Base-by-base conservation (phyloP, 2,888 invertebrate genomes). In the Eristalis arbustorum region DNA sequence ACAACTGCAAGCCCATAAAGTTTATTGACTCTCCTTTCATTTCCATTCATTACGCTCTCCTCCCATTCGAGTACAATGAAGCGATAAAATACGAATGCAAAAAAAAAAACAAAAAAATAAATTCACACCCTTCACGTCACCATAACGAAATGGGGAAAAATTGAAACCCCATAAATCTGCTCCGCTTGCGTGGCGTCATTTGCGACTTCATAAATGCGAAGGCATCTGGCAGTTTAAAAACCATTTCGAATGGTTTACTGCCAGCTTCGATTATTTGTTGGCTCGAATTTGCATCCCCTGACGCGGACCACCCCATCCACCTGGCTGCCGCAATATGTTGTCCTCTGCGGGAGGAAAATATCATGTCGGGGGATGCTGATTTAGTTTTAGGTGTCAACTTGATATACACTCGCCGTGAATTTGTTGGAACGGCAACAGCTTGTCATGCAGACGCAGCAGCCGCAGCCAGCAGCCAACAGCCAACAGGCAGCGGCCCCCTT, bases 371-470 rank as follows among this genome's bases (percentile, higher is more conserved):
- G 64, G 68, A 77, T 62, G 67, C 71, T 78, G 85, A 83, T 83
- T 87, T 87, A 87, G 87, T 87, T 87, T 82, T 87, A 87, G 87
- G 87, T 87, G 87, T 87, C 87, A 87, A 79, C 78, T 78, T 87
- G 87, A 87, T 87, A 79, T 87, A 87, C 87, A 68, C 78, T 72
- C 79, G 34, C 71, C 87, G 82, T 82, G 87, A 78, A 75, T 87
- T 78, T 87, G 79, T 83, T 87, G 75, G 75, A 63, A 83, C 83
- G 87, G 87, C 83, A 87, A 83, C 87, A 87, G 87, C 82, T 87
- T 83, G 87, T 75, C 71, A 62, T 69, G 76, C 72, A 63, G 77
- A 59, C 49, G 49, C 18, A 49, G 49, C 49, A 18, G 49, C 81
- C 77, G 37, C 67, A 75, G 59, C 23, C 28, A 42, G 68, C 22